Evolutionary conservation across 1,140 invertebrate genomes (phyloP), one percentile per base, ranked within the genome.

Genomic region (Brachionus manjavacas): DNA sequence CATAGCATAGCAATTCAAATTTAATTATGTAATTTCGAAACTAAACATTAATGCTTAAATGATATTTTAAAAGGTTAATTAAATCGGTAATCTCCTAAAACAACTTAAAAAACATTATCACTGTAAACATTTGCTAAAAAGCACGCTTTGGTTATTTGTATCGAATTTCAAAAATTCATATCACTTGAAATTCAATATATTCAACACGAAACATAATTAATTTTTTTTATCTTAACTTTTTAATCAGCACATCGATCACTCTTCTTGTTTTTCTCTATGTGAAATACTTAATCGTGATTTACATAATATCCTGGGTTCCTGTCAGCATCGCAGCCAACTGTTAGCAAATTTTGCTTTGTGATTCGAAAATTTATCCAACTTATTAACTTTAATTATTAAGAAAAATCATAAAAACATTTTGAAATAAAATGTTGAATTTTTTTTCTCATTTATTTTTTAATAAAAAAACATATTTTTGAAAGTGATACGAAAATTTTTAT

Each of bases 401-500:
- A 35, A 35, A 35, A 35, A 35, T 35, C n/a, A n/a, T n/a, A n/a
- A n/a, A 35, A 35, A 35, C 4, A 7, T 7, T 35, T 2, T 35
- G 31, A 35, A 35, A 35, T 35, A 35, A 35, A 35, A 35, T 35
- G 31, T 35, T 35, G 4, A 0, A n/a, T n/a, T 7, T 35, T 35
- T 35, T 31, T 2, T 31, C 6, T 31, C 3, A 4, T 60, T 60
- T 72, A 3, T 39, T 4, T n/a, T 41, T 39, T 41, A 35, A 4
- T 12, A 41, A 16, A 41, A 1, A 20, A 72, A 20, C 3, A 72
- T 23, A 25, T 41, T 72, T 41, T 72, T 72, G 31, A 72, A 72
- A 72, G 31, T 41, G 9, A 72, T 16, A 6, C 72, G 35, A 81
- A 81, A 81, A 68, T 60, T 81, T 60, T 81, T 81, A 46, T 81